These are phyloP conservation scores for Sebastes hubbsi DNA, from an alignment of 2,797 vertebrate genomes.

Conservation along the genomic window DNA sequence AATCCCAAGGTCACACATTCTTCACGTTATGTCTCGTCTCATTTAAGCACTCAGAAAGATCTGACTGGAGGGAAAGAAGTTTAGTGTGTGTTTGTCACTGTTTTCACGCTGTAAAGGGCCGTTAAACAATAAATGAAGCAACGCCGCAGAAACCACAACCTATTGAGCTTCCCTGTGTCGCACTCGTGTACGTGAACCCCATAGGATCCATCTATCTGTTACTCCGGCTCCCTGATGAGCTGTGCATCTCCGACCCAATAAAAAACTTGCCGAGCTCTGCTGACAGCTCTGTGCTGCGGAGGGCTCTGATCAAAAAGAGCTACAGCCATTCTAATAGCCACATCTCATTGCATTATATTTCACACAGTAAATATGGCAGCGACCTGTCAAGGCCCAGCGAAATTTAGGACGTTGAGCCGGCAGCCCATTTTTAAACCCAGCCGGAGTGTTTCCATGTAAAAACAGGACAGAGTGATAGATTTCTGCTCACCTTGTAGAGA, in stretches of 20 bases:
- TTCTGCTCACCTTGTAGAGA: slow-evolving; percentile 25
- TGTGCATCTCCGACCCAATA: slow-evolving; percentile 67
- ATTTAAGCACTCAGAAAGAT: neutral
- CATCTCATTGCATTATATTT: slow-evolving; percentile 81
- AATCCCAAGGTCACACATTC: neutral
- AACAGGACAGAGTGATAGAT: slow-evolving; percentile 48
- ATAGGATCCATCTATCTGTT: slow-evolving; percentile 58
- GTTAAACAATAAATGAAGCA: slow-evolving; percentile 26
- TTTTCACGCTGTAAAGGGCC: neutral
- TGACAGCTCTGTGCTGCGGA: slow-evolving; percentile 74
- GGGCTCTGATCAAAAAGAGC: slow-evolving; percentile 75
- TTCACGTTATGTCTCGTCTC: neutral
- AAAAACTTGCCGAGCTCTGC: slow-evolving; percentile 55
- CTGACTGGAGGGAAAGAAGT: neutral
- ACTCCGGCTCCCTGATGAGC: slow-evolving; percentile 56
- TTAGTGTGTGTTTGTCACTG: neutral
- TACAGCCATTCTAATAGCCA: slow-evolving; percentile 77
- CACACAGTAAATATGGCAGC: slow-evolving; percentile 80
- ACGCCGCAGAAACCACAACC: slow-evolving; percentile 8
- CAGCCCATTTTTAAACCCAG: slow-evolving; percentile 56
- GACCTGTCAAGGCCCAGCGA: slow-evolving; percentile 68
- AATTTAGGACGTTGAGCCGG: slow-evolving; percentile 72
- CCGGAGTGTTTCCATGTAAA: slow-evolving; percentile 41
- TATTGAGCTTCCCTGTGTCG: slow-evolving; percentile 26
- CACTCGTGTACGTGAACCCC: slow-evolving; percentile 34